Evolutionary conservation across 2,888 invertebrate species (phyloP), one percentile per base, ranked within the genome.

Genomic region (Eilema griseolum): DNA sequence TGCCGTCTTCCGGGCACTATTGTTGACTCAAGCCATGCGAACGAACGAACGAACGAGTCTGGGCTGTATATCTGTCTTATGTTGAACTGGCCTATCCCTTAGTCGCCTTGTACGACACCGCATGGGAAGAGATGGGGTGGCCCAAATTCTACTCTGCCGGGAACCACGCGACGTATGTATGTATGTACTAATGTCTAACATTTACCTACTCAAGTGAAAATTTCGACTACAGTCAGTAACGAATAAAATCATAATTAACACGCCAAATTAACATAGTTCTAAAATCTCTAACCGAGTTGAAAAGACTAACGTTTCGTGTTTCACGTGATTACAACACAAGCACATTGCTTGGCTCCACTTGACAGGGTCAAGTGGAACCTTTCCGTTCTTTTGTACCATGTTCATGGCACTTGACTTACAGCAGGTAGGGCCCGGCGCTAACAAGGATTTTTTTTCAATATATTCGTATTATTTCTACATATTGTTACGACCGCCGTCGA

Each of bases 401-500:
- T 71, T 72, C 60, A 63, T 61, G 61, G 61, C 85, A 81, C 86
- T 85, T 82, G 83, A 85, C 77, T 78, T 75, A 68, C 66, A 75
- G 74, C 80, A 83, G 83, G 83, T 83, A 84, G 69, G 71, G 68
- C 41, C 69, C 46, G 46, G 57, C 67, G 65, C 75, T 77, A 81
- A 83, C 81, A 80, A 83, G 79, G 63, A 73, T 46, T 67, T 37
- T 59, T 26, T 24, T 56, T 62, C 56, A 31, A 59, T 24, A 59
- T 24, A 59, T n/a, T n/a, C n/a, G n/a, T n/a, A n/a, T 20, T 52
- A 52, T 52, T n/a, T 37, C 14, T 62, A n/a, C n/a, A n/a, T n/a
- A n/a, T n/a, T n/a, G n/a, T n/a, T n/a, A n/a, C n/a, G n/a, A n/a
- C n/a, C n/a, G n/a, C n/a, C n/a, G n/a, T n/a, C n/a, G n/a, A n/a